Evolutionary conservation across 2,888 invertebrate species (phyloP).

Genomic region (Merodon equestris): DNA sequence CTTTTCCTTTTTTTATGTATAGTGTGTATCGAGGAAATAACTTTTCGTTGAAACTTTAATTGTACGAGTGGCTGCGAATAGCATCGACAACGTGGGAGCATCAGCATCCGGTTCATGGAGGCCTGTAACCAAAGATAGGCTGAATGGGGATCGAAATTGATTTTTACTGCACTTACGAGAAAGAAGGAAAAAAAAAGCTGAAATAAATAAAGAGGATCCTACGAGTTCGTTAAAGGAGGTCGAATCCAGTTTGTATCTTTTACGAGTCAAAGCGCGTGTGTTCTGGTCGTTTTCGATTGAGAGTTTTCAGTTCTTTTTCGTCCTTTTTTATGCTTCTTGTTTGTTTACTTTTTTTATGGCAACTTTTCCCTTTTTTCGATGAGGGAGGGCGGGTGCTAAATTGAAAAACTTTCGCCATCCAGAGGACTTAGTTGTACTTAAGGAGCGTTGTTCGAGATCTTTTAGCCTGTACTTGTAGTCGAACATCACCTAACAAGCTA

Average conservation of each 20-base stretch:
- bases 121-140: no score
- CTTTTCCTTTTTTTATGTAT: no score
- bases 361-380: no score
- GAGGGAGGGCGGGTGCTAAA: constrained; percentile 23
- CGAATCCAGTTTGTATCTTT: not conserved
- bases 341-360: no score
- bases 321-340: no score
- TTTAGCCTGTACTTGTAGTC: not conserved
- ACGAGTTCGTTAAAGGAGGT: no score
- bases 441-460: constrained; percentile 5
- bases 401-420: constrained; percentile 52
- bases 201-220: not conserved
- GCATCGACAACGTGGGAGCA: no score
- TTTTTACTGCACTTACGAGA: not conserved
- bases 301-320: constrained; percentile 11
- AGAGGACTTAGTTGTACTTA: constrained; percentile 16
- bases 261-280: not conserved
- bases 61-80: no score
- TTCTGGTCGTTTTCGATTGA: constrained; percentile 18
- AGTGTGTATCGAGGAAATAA: not conserved
- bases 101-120: no score
- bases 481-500: not conserved
- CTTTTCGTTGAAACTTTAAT: constrained; percentile 6
- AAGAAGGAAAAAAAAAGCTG: not conserved
- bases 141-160: not conserved